phyloP scores from a whole-genome alignment of 2,888 invertebrate genomes.

The Carcina quercana region DNA sequence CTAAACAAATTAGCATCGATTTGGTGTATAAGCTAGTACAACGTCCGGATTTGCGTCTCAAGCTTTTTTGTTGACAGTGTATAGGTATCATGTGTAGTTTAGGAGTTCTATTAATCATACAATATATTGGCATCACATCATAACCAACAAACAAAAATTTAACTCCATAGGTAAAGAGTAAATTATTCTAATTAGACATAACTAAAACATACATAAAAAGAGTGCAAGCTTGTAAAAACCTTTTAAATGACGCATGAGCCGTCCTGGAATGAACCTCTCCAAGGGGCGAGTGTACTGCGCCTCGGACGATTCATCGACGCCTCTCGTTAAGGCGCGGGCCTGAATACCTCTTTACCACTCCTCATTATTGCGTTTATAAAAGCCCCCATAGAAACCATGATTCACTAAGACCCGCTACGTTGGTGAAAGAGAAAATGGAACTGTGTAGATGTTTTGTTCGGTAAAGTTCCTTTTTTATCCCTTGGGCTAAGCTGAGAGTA shows the following conservation, averaged over 20 bases:
- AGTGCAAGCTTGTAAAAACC: too few species aligned
- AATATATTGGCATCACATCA: too few species aligned
- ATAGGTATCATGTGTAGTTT: too few species aligned
- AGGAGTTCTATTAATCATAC: too few species aligned
- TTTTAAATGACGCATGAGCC: conserved; percentile 1
- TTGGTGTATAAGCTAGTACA: too few species aligned
- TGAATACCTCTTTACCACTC: conserved; percentile 69
- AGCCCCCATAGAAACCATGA: conserved; percentile 62
- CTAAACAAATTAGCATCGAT: too few species aligned
- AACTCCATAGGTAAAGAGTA: too few species aligned
- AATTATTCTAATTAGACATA: too few species aligned
- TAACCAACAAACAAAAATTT: too few species aligned
- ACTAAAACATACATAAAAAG: too few species aligned
- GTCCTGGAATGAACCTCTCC: conserved; percentile 20
- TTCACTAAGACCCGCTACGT: conserved; percentile 63
- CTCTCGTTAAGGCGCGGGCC: conserved; percentile 61
- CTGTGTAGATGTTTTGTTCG: conserved; percentile 67
- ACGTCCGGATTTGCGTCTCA: too few species aligned
- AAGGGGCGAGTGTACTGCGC: conserved; percentile 65
- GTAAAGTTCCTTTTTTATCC: conserved; percentile 50
- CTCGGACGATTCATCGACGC: conserved; percentile 67
- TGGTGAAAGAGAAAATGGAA: conserved; percentile 69
- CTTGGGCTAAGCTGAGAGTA: conserved; percentile 31
- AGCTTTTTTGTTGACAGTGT: too few species aligned
- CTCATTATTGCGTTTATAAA: conserved; percentile 75